Base-by-base conservation (phyloP, 2,797 vertebrate genomes). In the Sardinella longiceps region DNA sequence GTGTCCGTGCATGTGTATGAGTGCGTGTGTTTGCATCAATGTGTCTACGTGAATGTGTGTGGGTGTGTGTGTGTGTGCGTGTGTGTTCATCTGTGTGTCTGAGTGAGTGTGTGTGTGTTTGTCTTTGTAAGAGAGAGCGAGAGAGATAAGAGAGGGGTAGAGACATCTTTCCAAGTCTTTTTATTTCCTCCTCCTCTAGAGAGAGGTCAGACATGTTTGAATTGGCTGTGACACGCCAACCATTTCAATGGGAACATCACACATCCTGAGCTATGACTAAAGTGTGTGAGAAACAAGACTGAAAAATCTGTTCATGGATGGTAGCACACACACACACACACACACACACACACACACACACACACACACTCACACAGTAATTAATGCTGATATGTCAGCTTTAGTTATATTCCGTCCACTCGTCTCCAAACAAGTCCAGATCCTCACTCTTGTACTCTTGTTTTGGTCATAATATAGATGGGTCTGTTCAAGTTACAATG, bases 201-300 rank as follows among this genome's bases (percentile, higher is more conserved):
- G 80, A 82, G 56, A 70, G 63, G 84, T 53, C 30, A 25, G 86
- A 87, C 87, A 84, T 85, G 63, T 83, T 81, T 28, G 60, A 86
- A 88, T 88, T 87, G 58, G 80, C 77, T 48, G 9, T 37, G 12
- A 5, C 51, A 39, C 28, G 20, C 25, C 66, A 9, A 20, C 18
- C 3, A 0, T 51, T 81, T 84, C 77, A 85, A 89, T 85, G 53
- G 83, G 28, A 86, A 84, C 77, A 46, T 82, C 37, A 30, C 48
- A 84, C 51, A 84, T 66, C 33, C 37, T 84, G n/a, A 45, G 25
- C 46, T 14, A 30, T 33, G 10, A 81, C 20, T 84, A 23, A 81
- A 77, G 53, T 56, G 25, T 60, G 81, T 56, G 9, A 80, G 58
- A 84, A 84, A 33, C n/a, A 53, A 77, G 28, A 15, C 28, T 18